Percentiles rank a stretch among this genome's conserved stretches.
Conservation (phyloP, 2,888 invertebrate genomes). For the Epirrhoe tristata region DNA sequence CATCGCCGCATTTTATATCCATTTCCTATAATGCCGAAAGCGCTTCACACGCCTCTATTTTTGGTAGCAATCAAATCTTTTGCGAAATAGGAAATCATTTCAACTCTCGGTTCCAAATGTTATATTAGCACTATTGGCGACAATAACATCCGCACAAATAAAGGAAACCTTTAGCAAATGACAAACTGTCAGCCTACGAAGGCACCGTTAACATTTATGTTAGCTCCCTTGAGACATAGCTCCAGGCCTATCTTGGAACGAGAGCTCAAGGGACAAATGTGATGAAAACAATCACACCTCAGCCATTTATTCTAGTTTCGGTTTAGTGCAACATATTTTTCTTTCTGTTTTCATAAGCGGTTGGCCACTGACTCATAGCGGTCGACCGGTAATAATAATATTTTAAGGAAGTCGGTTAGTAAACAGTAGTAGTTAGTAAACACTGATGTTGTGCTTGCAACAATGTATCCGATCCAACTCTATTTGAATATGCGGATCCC, state of each 20-base stretch:
- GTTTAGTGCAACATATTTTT: too few relatives aligned
- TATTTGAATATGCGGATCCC: too few relatives aligned
- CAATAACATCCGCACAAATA: constrained; percentile 39
- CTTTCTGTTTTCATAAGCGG: too few relatives aligned
- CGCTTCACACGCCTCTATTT: not conserved
- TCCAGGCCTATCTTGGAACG: constrained; percentile 60
- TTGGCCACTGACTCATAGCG: too few relatives aligned
- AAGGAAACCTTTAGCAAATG: constrained; percentile 44
- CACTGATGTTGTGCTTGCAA: too few relatives aligned
- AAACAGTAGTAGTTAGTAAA: too few relatives aligned
- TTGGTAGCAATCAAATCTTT: not conserved
- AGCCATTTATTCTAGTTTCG: not conserved
- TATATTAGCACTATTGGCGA: constrained; percentile 5
- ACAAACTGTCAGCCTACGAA: constrained; percentile 46
- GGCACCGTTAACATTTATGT: constrained; percentile 61
- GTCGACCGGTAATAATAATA: too few relatives aligned
- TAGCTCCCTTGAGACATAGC: constrained; percentile 64
- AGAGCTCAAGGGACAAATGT: constrained; percentile 8
- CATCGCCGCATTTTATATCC: not conserved
- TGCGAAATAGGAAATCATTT: not conserved
- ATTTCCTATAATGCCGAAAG: not conserved
- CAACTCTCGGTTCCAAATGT: not conserved
- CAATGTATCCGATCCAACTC: too few relatives aligned
- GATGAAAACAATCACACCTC: not conserved
- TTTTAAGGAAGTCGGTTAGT: too few relatives aligned